Evolutionary conservation across 2,113 vertebrate species (phyloP), one percentile per base, ranked within the genome.

Genomic region (Merops nubicus): DNA sequence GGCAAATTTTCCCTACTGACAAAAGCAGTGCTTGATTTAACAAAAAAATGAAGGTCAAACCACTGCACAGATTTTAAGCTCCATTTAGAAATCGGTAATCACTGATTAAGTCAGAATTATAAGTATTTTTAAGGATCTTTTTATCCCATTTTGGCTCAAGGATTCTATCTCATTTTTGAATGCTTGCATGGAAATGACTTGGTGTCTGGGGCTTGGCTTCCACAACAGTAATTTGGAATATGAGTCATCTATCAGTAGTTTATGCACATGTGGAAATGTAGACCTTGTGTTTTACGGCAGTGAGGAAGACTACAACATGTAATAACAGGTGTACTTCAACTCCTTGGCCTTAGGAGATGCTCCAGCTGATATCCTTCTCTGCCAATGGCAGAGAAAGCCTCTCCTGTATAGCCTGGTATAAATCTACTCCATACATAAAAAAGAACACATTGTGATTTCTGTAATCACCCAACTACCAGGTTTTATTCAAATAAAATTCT

Each of bases 401-500:
- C 62, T 88, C 57, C 70, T 21, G 3, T 54, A 29, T 34, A n/a
- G 0, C 0, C 43, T 73, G 45, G 64, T 34, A 34, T 75, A 87
- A 94, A 78, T 63, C 79, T 91, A 64, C 60, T 68, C 57, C 47
- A 42, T 50, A 60, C 68, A 91, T 36, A 72, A 75, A 88, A 68
- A 81, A 11, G 45, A 94, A 72, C 64, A 89, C 51, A 84, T 60
- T 77, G 47, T 64, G 64, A 72, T 93, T 96, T 81, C 65, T 73
- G 84, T 92, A 96, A 96, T 92, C 10, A 81, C 1, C 6, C 40
- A 75, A 38, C 68, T 72, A 81, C 73, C 78, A 78, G 64, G 43
- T 94, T 88, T 87, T 93, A 95, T 93, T 94, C 76, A 94, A 94
- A 95, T 78, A 92, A 89, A 94, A 94, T 91, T 95, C 96, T 96